These are phyloP conservation scores for Pomacea maculata DNA, from an alignment of 1,140 invertebrate species.

Conservation along the genomic window DNA sequence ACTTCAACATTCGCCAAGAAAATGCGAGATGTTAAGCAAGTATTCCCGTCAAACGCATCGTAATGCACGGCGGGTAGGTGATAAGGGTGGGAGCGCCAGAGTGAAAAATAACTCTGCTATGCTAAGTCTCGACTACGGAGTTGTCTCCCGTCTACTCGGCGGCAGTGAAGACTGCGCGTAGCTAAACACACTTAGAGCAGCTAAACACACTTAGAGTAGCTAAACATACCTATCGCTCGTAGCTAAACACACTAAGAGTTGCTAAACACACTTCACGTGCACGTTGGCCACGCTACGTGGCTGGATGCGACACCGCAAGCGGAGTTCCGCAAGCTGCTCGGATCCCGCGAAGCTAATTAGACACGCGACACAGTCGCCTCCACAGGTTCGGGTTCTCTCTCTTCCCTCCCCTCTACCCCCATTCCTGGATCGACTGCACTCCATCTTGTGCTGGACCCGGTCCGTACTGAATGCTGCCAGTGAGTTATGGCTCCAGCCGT, in stretches of 20 bases:
- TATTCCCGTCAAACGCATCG: too few relatives aligned
- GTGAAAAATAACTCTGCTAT: too few relatives aligned
- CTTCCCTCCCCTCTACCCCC: neutral
- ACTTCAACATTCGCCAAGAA: too few relatives aligned
- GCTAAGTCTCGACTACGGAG: too few relatives aligned
- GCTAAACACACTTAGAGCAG: neutral
- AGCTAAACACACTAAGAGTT: too few relatives aligned
- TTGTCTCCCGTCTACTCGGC: neutral
- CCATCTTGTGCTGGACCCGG: neutral
- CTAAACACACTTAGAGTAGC: too few relatives aligned
- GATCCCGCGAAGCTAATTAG: neutral
- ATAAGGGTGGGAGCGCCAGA: too few relatives aligned
- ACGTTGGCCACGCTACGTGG: neutral
- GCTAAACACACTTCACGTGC: neutral
- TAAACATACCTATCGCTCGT: too few relatives aligned
- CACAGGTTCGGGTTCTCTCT: neutral
- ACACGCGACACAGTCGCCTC: neutral
- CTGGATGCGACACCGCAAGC: neutral
- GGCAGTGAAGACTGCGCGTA: neutral
- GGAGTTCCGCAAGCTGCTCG: neutral
- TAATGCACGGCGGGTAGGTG: too few relatives aligned
- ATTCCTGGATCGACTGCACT: conserved; percentile 14
- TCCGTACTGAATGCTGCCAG: too few relatives aligned
- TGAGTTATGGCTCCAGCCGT: too few relatives aligned
- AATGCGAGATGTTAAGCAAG: too few relatives aligned